Evolutionary conservation across 2,113 vertebrate genomes (phyloP).

Genomic region (Monarcha castaneiventris): DNA sequence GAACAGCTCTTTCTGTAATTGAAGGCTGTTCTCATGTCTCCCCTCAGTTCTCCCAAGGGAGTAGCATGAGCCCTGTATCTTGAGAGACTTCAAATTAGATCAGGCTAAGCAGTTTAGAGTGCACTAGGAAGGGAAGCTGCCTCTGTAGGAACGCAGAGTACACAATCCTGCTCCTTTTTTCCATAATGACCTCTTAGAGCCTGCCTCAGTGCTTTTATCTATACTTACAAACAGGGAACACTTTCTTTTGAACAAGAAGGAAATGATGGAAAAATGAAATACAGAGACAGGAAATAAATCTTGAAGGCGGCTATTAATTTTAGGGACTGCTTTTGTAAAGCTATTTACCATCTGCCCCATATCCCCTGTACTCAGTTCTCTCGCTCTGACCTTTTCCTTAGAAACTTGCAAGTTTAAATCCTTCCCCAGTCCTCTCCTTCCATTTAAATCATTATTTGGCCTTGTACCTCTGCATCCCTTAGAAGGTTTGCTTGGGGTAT

Average conservation of each 20-base stretch:
- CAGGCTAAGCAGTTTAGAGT: background rate
- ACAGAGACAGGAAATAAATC: conserved; percentile 40
- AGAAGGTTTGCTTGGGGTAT: background rate
- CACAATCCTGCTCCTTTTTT: background rate
- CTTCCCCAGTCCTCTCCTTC: background rate
- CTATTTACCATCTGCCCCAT: conserved; percentile 37
- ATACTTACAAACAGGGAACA: background rate
- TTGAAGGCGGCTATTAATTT: background rate
- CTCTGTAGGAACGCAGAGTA: background rate
- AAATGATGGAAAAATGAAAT: conserved; percentile 52
- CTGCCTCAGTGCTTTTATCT: conserved; percentile 15
- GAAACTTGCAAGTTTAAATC: background rate
- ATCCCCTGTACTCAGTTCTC: background rate
- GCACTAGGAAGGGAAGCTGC: background rate
- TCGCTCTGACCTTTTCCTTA: background rate
- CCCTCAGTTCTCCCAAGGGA: background rate
- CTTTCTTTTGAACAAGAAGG: conserved; percentile 17
- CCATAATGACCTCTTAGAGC: background rate
- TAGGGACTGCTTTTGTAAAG: conserved; percentile 25
- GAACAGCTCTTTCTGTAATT: conserved; percentile 3
- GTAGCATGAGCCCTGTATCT: background rate
- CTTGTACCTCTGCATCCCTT: background rate
- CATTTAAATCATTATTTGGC: background rate
- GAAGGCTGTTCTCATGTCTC: conserved; percentile 22
- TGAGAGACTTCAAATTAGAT: conserved; percentile 35